A percentile compares a stretch with the other conserved stretches of the same genome.
Conservation (phyloP, 2,113 vertebrate genomes). For the Clupea harengus region DNA sequence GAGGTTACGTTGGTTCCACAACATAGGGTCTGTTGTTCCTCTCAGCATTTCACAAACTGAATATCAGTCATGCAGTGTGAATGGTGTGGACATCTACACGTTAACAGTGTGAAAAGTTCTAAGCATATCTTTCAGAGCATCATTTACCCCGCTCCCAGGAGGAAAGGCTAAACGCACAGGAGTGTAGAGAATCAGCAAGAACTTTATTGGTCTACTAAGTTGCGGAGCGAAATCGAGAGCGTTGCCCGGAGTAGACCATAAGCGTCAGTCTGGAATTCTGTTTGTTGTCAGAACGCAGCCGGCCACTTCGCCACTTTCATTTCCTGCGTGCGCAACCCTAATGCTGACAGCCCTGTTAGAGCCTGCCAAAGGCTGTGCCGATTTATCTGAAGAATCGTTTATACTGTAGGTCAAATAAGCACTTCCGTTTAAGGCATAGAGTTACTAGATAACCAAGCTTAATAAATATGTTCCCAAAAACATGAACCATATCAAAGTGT, state of each 20-base stretch:
- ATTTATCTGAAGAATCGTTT: neutral
- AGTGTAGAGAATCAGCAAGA: neutral
- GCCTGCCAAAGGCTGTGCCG: neutral
- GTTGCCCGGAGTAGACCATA: neutral
- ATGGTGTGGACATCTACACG: neutral
- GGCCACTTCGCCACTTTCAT: neutral
- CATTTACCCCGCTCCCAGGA: neutral
- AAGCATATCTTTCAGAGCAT: neutral
- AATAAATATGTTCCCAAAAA: constrained; percentile 1
- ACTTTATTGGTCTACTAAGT: neutral
- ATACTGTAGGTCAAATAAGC: neutral
- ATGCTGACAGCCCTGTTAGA: neutral
- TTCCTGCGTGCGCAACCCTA: neutral
- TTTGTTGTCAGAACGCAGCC: neutral
- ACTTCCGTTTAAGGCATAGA: neutral
- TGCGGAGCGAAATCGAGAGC: neutral
- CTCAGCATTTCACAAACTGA: neutral
- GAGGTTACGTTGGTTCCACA: constrained; percentile 19
- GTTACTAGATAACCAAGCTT: neutral
- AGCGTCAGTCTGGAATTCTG: neutral
- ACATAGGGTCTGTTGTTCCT: neutral
- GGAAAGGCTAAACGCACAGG: neutral
- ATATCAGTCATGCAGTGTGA: neutral
- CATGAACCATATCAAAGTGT: constrained; percentile 4
- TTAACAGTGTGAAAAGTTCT: neutral